phyloP scores from a whole-genome alignment of 1,140 invertebrate genomes.

The Tetranychus cinnabarinus region DNA sequence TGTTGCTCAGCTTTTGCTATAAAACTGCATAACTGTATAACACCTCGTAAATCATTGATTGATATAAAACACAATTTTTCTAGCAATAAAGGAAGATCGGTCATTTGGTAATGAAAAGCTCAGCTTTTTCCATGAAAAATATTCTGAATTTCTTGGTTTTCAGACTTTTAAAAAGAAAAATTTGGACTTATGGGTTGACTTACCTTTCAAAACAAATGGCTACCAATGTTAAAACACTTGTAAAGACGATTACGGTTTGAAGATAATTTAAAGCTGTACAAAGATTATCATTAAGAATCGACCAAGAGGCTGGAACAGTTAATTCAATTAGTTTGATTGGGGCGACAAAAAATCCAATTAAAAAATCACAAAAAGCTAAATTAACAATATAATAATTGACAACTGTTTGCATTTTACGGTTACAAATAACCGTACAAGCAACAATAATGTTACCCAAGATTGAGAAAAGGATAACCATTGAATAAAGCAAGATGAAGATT shows the following conservation, averaged over 20 bases:
- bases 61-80: too few species aligned
- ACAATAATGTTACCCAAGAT: constrained; percentile 20
- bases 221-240: constrained; percentile 22
- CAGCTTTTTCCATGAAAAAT: too few species aligned
- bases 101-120: too few species aligned
- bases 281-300: constrained; percentile 20
- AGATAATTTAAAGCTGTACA: constrained; percentile 23
- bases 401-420: constrained; percentile 26
- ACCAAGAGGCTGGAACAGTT: constrained; percentile 20
- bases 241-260: constrained; percentile 21
- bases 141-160: too few species aligned
- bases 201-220: constrained; percentile 29
- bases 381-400: constrained; percentile 30
- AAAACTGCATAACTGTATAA: too few species aligned
- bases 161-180: not conserved
- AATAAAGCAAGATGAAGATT: constrained; percentile 19
- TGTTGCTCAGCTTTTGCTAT: too few species aligned
- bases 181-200: not conserved
- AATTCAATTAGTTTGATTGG: constrained; percentile 27
- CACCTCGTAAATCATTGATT: too few species aligned
- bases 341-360: constrained; percentile 25
- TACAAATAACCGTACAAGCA: constrained; percentile 17
- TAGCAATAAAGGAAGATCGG: too few species aligned
- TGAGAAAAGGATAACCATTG: constrained; percentile 20
- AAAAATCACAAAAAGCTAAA: constrained; percentile 23